These are phyloP conservation scores for Brachionus rotundiformis DNA, from an alignment of 1,140 invertebrate genomes.

Conservation along the genomic window DNA sequence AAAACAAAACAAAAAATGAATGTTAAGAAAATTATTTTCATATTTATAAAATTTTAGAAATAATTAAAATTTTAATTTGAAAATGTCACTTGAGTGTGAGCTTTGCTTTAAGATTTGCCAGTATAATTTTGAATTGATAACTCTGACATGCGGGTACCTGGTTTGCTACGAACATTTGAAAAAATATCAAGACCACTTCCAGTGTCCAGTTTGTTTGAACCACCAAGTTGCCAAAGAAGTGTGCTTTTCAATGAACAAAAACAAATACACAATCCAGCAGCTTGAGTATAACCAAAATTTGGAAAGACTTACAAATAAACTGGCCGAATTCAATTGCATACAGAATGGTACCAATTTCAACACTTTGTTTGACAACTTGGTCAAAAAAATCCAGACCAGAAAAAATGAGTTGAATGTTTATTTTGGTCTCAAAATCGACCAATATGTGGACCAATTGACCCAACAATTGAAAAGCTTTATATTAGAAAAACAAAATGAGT, in stretches of 20 bases:
- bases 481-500: background rate
- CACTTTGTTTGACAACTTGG: background rate
- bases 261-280: background rate
- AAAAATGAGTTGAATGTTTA: background rate
- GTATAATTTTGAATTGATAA: background rate
- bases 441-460: background rate
- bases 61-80: too few species aligned
- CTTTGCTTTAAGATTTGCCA: background rate
- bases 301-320: background rate
- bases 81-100: background rate
- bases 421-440: too few species aligned
- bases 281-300: background rate
- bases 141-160: background rate
- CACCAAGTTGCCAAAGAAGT: background rate
- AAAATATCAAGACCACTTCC: background rate
- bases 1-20: too few species aligned
- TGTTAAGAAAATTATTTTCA: too few species aligned
- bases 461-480: background rate
- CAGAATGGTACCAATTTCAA: too few species aligned
- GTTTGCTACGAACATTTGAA: background rate
- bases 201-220: background rate
- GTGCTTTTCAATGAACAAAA: background rate
- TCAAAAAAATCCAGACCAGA: background rate
- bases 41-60: too few species aligned
- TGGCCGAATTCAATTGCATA: background rate